phyloP scores from a whole-genome alignment of 2,888 invertebrate species.

The Cancer borealis region DNA sequence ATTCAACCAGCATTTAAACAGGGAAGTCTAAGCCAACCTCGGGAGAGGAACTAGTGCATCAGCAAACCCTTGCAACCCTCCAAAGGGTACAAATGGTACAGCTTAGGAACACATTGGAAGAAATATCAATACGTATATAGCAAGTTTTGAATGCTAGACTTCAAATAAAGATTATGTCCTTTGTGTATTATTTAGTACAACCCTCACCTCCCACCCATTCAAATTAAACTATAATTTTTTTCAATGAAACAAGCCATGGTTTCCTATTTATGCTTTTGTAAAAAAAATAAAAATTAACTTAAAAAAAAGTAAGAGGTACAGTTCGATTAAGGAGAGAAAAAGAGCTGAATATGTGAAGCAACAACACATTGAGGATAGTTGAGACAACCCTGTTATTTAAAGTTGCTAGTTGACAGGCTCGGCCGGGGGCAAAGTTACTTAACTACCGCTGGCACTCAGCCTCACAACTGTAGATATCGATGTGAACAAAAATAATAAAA shows the following conservation, averaged over 20 bases:
- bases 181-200: not conserved
- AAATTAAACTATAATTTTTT: not conserved
- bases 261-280: constrained; percentile 47
- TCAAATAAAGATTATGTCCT: not conserved
- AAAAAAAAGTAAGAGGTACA: constrained; percentile 47
- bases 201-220: not conserved
- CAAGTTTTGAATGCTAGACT: not conserved
- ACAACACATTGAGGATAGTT: constrained; percentile 54
- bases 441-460: not conserved
- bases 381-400: constrained; percentile 61
- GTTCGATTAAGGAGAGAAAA: not conserved
- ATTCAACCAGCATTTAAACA: constrained; percentile 61
- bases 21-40: constrained; percentile 68
- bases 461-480: not conserved
- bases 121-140: not conserved
- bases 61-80: not conserved
- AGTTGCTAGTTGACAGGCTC: not conserved
- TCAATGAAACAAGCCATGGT: constrained; percentile 35
- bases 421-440: constrained; percentile 41
- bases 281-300: constrained; percentile 49
- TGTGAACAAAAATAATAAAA: not conserved
- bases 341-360: constrained; percentile 48
- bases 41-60: constrained; percentile 36
- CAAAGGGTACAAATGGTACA: not conserved
- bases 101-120: constrained; percentile 53